phyloP scores from a whole-genome alignment of 30 jellyfish, hydroid and myxozoan species.

The Morbakka virulenta region DNA sequence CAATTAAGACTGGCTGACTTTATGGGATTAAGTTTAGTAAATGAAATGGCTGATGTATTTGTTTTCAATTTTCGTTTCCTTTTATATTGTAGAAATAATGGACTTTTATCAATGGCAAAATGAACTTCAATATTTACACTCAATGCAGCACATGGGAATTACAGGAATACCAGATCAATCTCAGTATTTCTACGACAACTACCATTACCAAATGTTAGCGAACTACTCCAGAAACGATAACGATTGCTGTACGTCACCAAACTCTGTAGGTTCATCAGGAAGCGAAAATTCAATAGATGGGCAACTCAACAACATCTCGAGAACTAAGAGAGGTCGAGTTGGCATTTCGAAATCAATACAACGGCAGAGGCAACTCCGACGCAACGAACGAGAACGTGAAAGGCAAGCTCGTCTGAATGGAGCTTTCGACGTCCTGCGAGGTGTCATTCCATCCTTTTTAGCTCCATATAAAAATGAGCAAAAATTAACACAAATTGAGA shows the following conservation, averaged over 20 bases:
- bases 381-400: constrained; percentile 98
- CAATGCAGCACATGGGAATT: neutral
- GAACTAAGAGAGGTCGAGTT: constrained; percentile 3
- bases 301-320: neutral
- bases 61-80: no score
- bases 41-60: no score
- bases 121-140: neutral
- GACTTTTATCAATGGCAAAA: neutral
- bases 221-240: neutral
- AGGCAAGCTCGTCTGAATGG: constrained; percentile 92
- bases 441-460: constrained; percentile 82
- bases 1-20: no score
- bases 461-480: constrained; percentile 96
- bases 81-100: no score
- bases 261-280: neutral
- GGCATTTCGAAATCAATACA: constrained; percentile 37
- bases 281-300: neutral
- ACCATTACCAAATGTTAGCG: neutral
- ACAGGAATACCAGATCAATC: neutral
- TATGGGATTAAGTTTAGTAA: no score
- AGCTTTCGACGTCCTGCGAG: constrained; percentile 96
- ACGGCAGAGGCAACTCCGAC: constrained; percentile 86
- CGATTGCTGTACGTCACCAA: neutral
- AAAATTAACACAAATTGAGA: constrained; percentile 95
- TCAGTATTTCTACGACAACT: neutral